These are phyloP conservation scores for Panzeria rudis DNA, from an alignment of 2,888 invertebrate genomes.

Conservation along the genomic window DNA sequence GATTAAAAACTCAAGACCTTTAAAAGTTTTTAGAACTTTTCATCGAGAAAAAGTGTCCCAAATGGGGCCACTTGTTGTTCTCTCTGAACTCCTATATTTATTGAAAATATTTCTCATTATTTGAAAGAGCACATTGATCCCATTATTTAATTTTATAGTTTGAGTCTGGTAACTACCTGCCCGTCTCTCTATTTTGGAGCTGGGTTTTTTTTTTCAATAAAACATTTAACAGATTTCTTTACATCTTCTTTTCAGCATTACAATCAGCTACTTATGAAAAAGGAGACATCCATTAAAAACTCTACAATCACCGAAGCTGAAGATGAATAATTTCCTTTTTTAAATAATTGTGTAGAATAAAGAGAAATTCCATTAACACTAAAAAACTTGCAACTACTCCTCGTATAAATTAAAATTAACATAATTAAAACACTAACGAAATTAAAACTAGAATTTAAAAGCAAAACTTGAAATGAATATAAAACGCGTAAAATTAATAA, in stretches of 20 bases:
- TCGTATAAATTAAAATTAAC: neutral
- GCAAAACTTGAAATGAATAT: neutral
- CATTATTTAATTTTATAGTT: too few species aligned
- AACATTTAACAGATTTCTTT: neutral
- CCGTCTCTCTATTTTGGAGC: too few species aligned
- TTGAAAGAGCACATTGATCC: too few species aligned
- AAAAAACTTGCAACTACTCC: slow-evolving; percentile 20
- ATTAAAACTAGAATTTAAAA: slow-evolving; percentile 16
- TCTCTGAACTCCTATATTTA: too few species aligned
- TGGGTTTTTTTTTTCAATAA: neutral
- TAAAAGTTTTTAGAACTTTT: too few species aligned
- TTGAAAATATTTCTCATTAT: too few species aligned
- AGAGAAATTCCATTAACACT: slow-evolving; percentile 22
- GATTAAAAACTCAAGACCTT: too few species aligned
- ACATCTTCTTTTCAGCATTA: slow-evolving; percentile 77
- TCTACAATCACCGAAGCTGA: slow-evolving; percentile 89
- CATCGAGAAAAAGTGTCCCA: too few species aligned
- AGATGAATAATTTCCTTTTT: slow-evolving; percentile 83
- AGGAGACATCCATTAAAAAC: slow-evolving; percentile 86
- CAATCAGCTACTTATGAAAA: slow-evolving; percentile 81
- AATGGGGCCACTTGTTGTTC: too few species aligned
- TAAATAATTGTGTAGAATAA: slow-evolving; percentile 4
- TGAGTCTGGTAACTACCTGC: too few species aligned
- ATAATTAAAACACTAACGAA: slow-evolving; percentile 16
- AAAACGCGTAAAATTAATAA: slow-evolving; percentile 11